These are phyloP conservation scores for Murina feae DNA, from an alignment of 2,113 vertebrate species.

Conservation along the genomic window DNA sequence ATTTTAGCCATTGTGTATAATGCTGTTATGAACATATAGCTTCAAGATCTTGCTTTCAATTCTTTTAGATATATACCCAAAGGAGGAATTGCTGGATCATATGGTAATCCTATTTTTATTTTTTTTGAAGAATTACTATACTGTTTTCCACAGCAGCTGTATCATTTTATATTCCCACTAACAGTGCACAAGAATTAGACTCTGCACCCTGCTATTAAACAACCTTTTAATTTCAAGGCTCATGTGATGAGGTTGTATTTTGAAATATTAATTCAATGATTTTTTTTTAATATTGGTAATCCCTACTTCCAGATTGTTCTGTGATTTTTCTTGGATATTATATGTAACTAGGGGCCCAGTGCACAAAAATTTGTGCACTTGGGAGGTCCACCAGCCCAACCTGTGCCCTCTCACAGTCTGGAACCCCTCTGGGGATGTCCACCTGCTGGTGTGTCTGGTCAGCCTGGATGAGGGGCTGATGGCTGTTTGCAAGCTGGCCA, in stretches of 20 bases:
- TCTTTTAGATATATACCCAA: not conserved
- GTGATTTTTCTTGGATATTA: not conserved
- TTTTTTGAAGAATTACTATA: not conserved
- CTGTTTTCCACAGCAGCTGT: not conserved
- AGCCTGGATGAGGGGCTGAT: too few relatives aligned
- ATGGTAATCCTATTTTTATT: not conserved
- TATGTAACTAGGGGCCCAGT: too few relatives aligned
- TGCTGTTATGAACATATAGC: not conserved
- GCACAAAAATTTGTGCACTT: too few relatives aligned
- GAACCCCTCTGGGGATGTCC: too few relatives aligned
- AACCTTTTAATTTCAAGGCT: not conserved
- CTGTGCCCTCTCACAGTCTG: too few relatives aligned
- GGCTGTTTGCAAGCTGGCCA: too few relatives aligned
- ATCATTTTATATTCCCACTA: not conserved
- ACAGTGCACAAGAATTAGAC: not conserved
- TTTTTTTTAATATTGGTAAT: not conserved
- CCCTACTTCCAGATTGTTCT: not conserved
- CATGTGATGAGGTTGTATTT: not conserved
- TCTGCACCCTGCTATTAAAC: not conserved
- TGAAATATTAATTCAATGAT: not conserved
- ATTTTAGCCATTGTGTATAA: not conserved
- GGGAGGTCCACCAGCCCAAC: too few relatives aligned
- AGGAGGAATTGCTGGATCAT: not conserved
- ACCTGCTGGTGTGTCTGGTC: too few relatives aligned
- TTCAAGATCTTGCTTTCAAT: not conserved